Evolutionary conservation across 2,888 invertebrate species (phyloP), one percentile per base, ranked within the genome.

Genomic region (Argyresthia albistria): DNA sequence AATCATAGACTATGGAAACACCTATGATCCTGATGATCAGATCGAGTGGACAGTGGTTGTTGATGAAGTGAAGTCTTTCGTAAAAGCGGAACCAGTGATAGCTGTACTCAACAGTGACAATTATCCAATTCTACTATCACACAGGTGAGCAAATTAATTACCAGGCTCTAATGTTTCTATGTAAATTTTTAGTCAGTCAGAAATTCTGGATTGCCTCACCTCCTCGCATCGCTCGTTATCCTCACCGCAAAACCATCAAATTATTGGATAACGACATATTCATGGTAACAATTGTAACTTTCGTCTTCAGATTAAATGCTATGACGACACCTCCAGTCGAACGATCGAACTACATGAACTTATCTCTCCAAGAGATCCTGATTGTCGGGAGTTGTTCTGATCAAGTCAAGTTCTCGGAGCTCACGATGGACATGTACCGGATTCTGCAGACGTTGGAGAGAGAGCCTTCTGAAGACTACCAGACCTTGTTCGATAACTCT

Each of bases 401-500:
- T 69, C 98, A 98, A 89, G 95, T 97, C 37, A 97, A 97, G 81
- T 98, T 97, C 84, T 97, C 97, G 61, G 98, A 98, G 80, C 87
- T 98, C 61, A 98, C 98, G 11, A 93, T 98, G 90, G 98, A 98
- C 84, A 98, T 98, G 98, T 98, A 96, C 80, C 90, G 98, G 64
- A 97, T 98, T 93, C 89, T 98, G 56, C 98, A 98, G 82, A 97
- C 97, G 0, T 82, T 98, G 56, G 98, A 98, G 76, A 88, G 97
- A 58, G 97, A 98, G 72, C 96, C 97, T 10, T 93, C 94, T 62
- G 95, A 95, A 64, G 94, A 94, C 59, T 89, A 91, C 50, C 93
- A 92, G 65, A 93, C 93, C 74, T 93, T 66, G 89, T 80, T 90
- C 52, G 78, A 76, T 49, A 80, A 76, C 53, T 84, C 72, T 15